These are phyloP conservation scores for Acropora tenuis DNA, from an alignment of 64 coral and sea anemone genomes.

Conservation along the genomic window DNA sequence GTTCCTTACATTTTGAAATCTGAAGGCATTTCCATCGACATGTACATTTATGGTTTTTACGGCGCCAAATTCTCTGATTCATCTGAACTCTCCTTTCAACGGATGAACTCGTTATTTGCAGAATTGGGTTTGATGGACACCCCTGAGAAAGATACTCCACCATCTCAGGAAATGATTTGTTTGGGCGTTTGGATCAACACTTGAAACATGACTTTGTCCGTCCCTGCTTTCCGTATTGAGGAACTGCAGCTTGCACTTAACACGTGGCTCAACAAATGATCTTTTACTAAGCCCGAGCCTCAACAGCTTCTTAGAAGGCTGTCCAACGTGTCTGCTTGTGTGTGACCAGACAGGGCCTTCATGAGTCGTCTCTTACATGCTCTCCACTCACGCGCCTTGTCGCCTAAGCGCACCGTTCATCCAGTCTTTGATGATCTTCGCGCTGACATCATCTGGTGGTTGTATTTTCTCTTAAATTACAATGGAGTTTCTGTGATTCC, in stretches of 20 bases:
- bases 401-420: slow-evolving; percentile 19
- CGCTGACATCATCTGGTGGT: slow-evolving; percentile 59
- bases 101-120: slow-evolving; percentile 28
- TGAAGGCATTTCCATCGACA: slow-evolving; percentile 27
- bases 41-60: slow-evolving; percentile 66
- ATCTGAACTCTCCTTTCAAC: slow-evolving; percentile 25
- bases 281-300: slow-evolving; percentile 18
- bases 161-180: slow-evolving; percentile 52
- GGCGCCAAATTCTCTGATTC: slow-evolving; percentile 22
- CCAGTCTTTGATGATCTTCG: slow-evolving; percentile 26
- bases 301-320: slow-evolving; percentile 41
- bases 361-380: slow-evolving; percentile 58
- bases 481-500: slow-evolving; percentile 71
- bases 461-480: slow-evolving; percentile 58
- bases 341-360: slow-evolving; percentile 50
- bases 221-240: slow-evolving; percentile 23
- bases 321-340: slow-evolving; percentile 54
- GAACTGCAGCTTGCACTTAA: slow-evolving; percentile 45
- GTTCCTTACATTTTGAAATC: slow-evolving; percentile 59
- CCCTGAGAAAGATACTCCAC: slow-evolving; percentile 35
- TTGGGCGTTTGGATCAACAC: slow-evolving; percentile 56
- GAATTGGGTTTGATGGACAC: slow-evolving; percentile 50
- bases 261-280: not conserved
- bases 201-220: slow-evolving; percentile 40
- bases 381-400: slow-evolving; percentile 13